A percentile compares a stretch with the other conserved stretches of the same genome.
These are phyloP conservation scores for Spermophilus dauricus DNA, from an alignment of 2,113 vertebrate species.

Conservation along the genomic window DNA sequence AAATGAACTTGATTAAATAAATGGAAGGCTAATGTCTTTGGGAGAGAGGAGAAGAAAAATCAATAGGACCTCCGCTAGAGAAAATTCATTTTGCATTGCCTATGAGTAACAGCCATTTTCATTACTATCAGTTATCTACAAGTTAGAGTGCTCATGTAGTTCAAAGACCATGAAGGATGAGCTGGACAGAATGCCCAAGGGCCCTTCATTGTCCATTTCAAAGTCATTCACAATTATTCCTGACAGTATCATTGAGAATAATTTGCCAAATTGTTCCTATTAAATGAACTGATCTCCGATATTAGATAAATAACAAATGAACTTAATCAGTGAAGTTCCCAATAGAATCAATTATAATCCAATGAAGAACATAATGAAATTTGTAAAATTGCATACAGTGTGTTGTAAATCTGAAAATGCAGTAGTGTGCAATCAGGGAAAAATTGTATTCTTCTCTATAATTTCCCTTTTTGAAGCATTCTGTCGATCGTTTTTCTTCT, in stretches of 20 bases:
- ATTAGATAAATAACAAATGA: constrained; percentile 61
- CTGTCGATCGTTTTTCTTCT: neutral
- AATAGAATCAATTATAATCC: constrained; percentile 59
- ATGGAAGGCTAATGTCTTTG: constrained; percentile 5
- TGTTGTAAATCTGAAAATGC: constrained; percentile 35
- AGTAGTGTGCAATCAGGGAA: neutral
- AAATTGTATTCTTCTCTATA: constrained; percentile 38
- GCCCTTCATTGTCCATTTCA: neutral
- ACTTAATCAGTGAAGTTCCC: constrained; percentile 60
- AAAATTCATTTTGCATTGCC: neutral
- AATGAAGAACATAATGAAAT: constrained; percentile 66
- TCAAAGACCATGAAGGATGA: neutral
- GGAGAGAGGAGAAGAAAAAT: constrained; percentile 22
- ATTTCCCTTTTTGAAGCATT: neutral
- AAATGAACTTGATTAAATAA: neutral
- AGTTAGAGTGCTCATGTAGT: neutral
- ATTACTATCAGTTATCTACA: neutral
- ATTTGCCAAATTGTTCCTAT: constrained; percentile 63
- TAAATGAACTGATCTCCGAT: constrained; percentile 57
- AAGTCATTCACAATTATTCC: constrained; percentile 49
- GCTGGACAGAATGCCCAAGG: neutral
- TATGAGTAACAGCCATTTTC: neutral
- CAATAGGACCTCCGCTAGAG: neutral
- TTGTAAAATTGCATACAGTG: constrained; percentile 51
- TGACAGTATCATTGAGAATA: constrained; percentile 1